Base-by-base conservation (phyloP, 1,140 invertebrate species). In the Drosophila obscura region DNA sequence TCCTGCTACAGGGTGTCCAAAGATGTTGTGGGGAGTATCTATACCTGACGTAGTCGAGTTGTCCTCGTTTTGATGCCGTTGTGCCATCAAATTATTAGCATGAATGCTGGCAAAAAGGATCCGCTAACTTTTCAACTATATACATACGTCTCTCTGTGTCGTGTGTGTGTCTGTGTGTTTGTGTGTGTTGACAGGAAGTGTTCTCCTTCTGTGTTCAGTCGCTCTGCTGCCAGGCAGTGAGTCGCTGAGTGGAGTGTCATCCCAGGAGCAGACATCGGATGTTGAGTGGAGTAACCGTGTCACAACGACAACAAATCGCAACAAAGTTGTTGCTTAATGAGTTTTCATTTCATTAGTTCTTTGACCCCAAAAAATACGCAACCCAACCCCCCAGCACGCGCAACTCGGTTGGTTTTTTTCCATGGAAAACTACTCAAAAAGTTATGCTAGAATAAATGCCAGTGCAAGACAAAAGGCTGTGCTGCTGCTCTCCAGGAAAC, bases 51-150 rank as follows among this genome's bases (percentile, higher is more conserved):
- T 80, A 75, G 74, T 81, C 61, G 74, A 39, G 11, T 39, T 11
- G 61, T 63, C 55, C 51, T 64, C 56, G 67, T 31, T 31, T 9
- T 8, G 31, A 7, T 31, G 31, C 31, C 31, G 31, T 44, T 74
- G 66, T 80, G 83, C 71, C 83, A 83, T 80, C 80, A 88, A 83
- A 89, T 88, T 88, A 88, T 88, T 88, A 89, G 84, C 83, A 89
- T 88, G 83, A 80, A 73, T 88, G 84, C 80, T 73, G 77, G 80
- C 76, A 48, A 80, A 39, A 88, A 82, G 69, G 68, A 80, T 80
- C 65, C 74, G 50, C 53, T 71, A 68, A 64, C 71, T 31, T 56
- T 72, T 45, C 60, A 13, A 39, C 35, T 39, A 4, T 11, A 41
- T 19, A 13, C 43, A 41, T 19, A 13, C 43, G n/a, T 50, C n/a